phyloP scores from a whole-genome alignment of 2,888 invertebrate species.

The Plebejus argus region DNA sequence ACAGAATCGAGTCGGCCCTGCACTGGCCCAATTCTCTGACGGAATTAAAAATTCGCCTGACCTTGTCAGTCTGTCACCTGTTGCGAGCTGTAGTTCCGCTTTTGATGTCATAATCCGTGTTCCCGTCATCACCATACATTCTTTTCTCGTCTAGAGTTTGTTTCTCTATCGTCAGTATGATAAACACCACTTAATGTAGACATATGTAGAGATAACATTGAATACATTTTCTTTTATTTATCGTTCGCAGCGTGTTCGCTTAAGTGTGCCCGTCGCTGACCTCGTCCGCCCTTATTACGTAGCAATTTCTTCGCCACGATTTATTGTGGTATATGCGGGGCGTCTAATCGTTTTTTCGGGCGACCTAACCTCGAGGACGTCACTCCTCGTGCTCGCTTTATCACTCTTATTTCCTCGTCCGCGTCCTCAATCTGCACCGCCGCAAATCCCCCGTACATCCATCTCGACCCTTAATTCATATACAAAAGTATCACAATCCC shows the following conservation, averaged over 20 bases:
- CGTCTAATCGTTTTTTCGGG: conserved; percentile 46
- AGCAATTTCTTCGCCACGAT: conserved; percentile 40
- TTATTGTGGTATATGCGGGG: conserved; percentile 39
- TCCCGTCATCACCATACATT: not conserved
- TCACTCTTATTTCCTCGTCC: conserved; percentile 57
- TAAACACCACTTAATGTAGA: not conserved
- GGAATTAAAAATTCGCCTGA: conserved; percentile 16
- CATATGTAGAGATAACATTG: not conserved
- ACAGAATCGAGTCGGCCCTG: conserved; percentile 1
- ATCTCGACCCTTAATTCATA: conserved; percentile 41
- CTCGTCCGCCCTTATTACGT: conserved; percentile 35
- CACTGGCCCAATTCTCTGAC: conserved; percentile 22
- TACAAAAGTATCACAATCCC: conserved; percentile 45
- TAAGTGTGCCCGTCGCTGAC: not conserved
- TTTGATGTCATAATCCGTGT: not conserved
- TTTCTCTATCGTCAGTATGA: not conserved
- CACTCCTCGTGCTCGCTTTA: conserved; percentile 53
- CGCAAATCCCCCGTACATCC: conserved; percentile 40
- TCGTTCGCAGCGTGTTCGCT: not conserved
- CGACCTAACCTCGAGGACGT: conserved; percentile 41
- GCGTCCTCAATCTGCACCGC: conserved; percentile 51
- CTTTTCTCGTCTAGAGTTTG: not conserved
- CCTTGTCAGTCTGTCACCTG: not conserved
- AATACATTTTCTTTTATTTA: not conserved
- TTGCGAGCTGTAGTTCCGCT: not conserved